Conservation (phyloP, 2,797 vertebrate species). For the Garrulus glandarius region DNA sequence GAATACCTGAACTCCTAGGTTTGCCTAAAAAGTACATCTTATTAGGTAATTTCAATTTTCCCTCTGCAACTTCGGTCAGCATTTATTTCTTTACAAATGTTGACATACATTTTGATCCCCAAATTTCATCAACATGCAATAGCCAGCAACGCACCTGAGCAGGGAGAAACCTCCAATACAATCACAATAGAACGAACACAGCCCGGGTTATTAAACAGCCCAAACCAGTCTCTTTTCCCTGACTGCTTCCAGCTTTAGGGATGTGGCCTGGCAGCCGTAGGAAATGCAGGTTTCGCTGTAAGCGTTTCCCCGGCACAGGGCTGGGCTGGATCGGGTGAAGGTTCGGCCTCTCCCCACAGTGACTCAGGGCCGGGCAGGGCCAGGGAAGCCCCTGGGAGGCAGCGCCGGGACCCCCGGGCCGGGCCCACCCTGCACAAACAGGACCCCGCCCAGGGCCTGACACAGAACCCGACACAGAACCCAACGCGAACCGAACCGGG, state of each 20-base stretch:
- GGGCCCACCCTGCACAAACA: neutral
- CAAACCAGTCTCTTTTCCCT: neutral
- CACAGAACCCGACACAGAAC: neutral
- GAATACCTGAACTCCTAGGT: neutral
- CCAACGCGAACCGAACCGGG: neutral
- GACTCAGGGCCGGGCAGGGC: neutral
- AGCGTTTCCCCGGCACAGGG: neutral
- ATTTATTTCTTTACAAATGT: neutral
- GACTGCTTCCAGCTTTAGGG: neutral
- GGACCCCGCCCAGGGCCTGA: neutral
- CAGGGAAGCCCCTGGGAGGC: neutral
- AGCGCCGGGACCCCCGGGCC: neutral
- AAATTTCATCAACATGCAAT: rapidly evolving
- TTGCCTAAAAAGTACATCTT: neutral
- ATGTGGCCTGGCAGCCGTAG: neutral
- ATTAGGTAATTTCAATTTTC: neutral
- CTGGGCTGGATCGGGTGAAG: neutral
- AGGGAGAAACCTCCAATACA: neutral
- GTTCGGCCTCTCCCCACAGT: neutral
- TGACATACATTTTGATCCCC: neutral
- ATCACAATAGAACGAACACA: neutral
- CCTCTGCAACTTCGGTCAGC: neutral
- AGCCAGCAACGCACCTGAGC: neutral
- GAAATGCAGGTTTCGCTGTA: neutral
- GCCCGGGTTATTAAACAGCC: neutral